Evolutionary conservation across 1,140 invertebrate species (phyloP).

Genomic region (Plutomurus gul): DNA sequence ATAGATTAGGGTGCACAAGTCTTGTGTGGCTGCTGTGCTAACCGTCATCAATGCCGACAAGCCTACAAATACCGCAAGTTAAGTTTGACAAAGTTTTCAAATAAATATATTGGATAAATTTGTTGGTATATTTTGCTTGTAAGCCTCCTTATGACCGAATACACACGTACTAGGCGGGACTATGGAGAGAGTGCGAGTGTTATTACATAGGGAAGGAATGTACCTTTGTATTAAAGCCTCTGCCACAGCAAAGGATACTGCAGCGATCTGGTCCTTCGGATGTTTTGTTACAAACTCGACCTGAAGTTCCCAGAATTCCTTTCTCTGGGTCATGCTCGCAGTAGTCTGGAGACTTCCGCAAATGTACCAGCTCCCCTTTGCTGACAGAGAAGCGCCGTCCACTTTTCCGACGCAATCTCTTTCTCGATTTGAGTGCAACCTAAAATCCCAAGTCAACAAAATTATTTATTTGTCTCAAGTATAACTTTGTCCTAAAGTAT

Average conservation of each 20-base stretch:
- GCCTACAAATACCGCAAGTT: no score
- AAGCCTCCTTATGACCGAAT: no score
- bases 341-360: constrained; percentile 69
- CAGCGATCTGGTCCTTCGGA: constrained; percentile 66
- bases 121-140: neutral
- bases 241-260: constrained; percentile 68
- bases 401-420: constrained; percentile 56
- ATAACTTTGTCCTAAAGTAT: no score
- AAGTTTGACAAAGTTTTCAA: neutral
- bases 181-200: neutral
- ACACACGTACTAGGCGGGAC: no score
- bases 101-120: neutral
- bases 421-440: constrained; percentile 55
- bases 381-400: constrained; percentile 56
- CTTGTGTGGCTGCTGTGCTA: no score
- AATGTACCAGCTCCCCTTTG: constrained; percentile 66
- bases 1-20: no score
- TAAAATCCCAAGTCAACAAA: neutral
- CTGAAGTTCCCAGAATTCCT: constrained; percentile 67
- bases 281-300: constrained; percentile 67
- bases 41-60: no score
- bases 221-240: constrained; percentile 67
- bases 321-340: constrained; percentile 64
- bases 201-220: neutral
- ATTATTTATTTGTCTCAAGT: neutral